Percentiles rank a stretch among this genome's conserved stretches.
These are phyloP conservation scores for Cremastinae sp. DNA, from an alignment of 2,888 invertebrate genomes.

Conservation along the genomic window DNA sequence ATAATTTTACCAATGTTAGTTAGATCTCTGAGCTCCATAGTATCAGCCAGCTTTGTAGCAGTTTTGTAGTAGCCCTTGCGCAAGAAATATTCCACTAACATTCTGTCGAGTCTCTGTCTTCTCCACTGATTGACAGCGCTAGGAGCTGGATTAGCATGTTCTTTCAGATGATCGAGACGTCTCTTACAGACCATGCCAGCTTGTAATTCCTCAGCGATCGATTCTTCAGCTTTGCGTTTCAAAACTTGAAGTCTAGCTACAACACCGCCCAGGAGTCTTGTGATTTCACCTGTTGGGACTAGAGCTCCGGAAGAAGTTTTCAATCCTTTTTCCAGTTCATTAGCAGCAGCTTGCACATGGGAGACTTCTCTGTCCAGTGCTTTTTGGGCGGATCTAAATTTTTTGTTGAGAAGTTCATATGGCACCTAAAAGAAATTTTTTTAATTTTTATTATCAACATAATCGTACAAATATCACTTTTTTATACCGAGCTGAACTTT, in stretches of 20 bases:
- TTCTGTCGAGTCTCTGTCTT: conserved; percentile 93
- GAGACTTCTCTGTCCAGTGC: conserved; percentile 95
- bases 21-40: conserved; percentile 90
- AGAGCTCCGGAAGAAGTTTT: conserved; percentile 82
- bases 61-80: conserved; percentile 97
- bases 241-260: conserved; percentile 93
- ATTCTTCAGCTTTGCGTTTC: conserved; percentile 97
- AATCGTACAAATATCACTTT: too few species aligned
- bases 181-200: conserved; percentile 95
- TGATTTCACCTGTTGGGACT: conserved; percentile 87
- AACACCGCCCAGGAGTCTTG: conserved; percentile 91
- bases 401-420: conserved; percentile 98
- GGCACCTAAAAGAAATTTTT: conserved; percentile 87
- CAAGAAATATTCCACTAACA: conserved; percentile 98
- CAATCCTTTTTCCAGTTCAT: conserved; percentile 89
- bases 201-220: conserved; percentile 94
- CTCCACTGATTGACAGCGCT: conserved; percentile 89
- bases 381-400: conserved; percentile 97
- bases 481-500: too few species aligned
- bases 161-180: conserved; percentile 95
- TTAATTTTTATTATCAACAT: not conserved
- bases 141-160: conserved; percentile 83
- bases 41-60: conserved; percentile 92
- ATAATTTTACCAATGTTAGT: conserved; percentile 90
- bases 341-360: conserved; percentile 90